Conservation (phyloP, 2,888 invertebrate species). For the Nemapogon koenigi region DNA sequence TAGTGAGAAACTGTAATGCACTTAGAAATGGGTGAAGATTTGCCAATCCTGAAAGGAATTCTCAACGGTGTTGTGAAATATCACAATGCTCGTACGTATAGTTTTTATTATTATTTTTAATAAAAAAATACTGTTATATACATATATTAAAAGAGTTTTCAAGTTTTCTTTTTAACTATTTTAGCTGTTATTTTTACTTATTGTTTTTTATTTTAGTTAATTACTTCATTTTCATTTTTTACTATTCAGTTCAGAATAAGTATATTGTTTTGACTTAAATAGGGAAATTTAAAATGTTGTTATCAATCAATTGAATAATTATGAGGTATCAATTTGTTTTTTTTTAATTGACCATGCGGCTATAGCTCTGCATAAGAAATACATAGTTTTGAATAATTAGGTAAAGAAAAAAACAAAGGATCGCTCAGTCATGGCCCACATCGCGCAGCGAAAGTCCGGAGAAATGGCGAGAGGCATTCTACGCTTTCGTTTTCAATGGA, state of each 20-base stretch:
- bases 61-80: slow-evolving; percentile 90
- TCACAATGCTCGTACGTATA: slow-evolving; percentile 91
- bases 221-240: background rate
- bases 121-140: background rate
- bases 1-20: slow-evolving; percentile 55
- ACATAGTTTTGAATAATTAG: no score
- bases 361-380: no score
- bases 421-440: slow-evolving; percentile 51
- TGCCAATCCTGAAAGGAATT: slow-evolving; percentile 90
- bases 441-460: slow-evolving; percentile 60
- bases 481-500: slow-evolving; percentile 62
- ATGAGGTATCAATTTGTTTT: no score
- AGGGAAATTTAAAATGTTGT: no score
- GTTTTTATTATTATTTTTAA: slow-evolving; percentile 11
- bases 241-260: background rate
- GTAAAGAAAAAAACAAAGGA: slow-evolving; percentile 34
- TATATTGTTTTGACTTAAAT: background rate
- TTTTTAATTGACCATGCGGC: no score
- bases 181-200: background rate
- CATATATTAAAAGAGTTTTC: no score
- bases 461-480: slow-evolving; percentile 63
- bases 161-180: no score
- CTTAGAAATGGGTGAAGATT: slow-evolving; percentile 83
- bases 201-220: background rate
- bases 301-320: no score